Percentiles rank a stretch among this genome's conserved stretches.
These are phyloP conservation scores for Neolamprologus sp. DNA, from an alignment of 2,113 vertebrate genomes.

Conservation along the genomic window DNA sequence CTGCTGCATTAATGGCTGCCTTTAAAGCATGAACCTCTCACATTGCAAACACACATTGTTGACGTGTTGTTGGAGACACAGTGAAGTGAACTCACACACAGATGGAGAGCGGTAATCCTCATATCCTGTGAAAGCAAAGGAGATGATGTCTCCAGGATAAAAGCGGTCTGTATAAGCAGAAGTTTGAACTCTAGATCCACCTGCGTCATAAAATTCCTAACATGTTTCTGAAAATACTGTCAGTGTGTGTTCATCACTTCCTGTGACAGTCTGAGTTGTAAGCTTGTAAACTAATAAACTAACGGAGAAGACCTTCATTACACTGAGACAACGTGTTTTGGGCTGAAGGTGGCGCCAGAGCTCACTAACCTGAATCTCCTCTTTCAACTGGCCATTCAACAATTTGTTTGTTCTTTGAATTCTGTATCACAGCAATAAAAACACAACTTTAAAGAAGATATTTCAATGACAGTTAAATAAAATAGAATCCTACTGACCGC, in stretches of 20 bases:
- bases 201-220: background rate
- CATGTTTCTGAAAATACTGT: background rate
- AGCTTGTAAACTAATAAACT: background rate
- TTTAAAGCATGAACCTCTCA: background rate
- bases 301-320: background rate
- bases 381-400: fast-evolving
- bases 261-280: fast-evolving
- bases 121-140: background rate
- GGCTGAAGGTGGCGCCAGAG: background rate
- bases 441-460: background rate
- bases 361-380: background rate
- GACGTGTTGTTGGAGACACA: background rate
- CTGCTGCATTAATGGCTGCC: background rate
- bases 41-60: background rate
- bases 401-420: background rate
- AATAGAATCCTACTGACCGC: background rate
- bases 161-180: background rate
- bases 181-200: background rate
- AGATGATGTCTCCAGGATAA: background rate
- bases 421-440: background rate
- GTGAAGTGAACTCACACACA: background rate
- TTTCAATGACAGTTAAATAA: background rate
- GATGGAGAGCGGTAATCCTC: background rate
- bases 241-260: background rate
- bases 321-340: background rate